Conservation (phyloP, 2,797 vertebrate genomes). For the Botia almorhae region DNA sequence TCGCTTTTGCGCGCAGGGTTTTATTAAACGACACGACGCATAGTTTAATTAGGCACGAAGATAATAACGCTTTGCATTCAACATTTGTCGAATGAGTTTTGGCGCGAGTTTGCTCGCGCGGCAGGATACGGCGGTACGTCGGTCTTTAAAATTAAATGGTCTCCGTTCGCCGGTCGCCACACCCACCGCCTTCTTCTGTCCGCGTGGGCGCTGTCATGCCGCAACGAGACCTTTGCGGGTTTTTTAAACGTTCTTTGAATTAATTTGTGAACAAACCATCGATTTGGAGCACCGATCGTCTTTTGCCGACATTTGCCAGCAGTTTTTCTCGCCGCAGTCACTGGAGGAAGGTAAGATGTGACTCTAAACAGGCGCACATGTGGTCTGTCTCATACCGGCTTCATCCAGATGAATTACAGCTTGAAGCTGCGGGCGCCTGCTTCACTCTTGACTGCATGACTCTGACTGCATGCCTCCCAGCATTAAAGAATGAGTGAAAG, state of each 20-base stretch:
- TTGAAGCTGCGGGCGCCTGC: no score
- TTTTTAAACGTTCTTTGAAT: background rate
- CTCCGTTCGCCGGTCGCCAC: slow-evolving; percentile 63
- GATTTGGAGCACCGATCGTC: background rate
- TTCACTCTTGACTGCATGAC: background rate
- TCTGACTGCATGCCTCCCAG: background rate
- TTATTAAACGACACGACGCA: background rate
- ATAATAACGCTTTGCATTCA: background rate
- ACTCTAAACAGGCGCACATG: no score
- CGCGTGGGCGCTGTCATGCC: slow-evolving; percentile 40
- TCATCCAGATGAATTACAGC: slow-evolving; percentile 1
- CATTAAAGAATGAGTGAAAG: background rate
- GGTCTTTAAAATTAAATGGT: slow-evolving; percentile 58
- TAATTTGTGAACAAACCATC: background rate
- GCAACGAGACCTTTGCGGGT: background rate
- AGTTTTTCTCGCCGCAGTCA: background rate
- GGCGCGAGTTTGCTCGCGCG: slow-evolving; percentile 74
- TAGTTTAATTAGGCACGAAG: background rate
- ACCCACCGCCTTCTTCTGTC: slow-evolving; percentile 69
- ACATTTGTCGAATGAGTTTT: slow-evolving; percentile 63
- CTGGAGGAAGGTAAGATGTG: no score
- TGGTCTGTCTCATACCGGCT: slow-evolving; percentile 31
- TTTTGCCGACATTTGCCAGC: background rate
- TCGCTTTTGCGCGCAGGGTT: slow-evolving; percentile 30
- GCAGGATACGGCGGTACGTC: slow-evolving; percentile 55